Evolutionary conservation across 1,140 invertebrate genomes (phyloP).

Genomic region (Bombus pyrosoma): DNA sequence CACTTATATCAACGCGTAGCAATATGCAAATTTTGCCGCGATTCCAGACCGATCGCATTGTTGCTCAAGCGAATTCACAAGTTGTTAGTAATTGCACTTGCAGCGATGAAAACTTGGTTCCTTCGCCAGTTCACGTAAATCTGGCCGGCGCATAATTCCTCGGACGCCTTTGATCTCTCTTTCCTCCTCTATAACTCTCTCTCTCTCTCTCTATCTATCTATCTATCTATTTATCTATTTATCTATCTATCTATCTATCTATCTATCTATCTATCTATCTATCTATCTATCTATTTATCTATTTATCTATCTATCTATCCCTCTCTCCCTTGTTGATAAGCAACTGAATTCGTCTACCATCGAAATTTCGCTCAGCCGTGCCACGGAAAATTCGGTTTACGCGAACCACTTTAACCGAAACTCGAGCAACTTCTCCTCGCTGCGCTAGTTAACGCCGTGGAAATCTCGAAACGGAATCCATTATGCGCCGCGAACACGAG

Average conservation of each 20-base stretch:
- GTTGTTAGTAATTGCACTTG: neutral
- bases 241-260: too few relatives aligned
- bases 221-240: too few relatives aligned
- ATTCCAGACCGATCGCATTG: neutral
- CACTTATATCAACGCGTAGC: neutral
- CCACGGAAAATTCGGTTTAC: slow-evolving; percentile 15
- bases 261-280: neutral
- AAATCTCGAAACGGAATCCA: slow-evolving; percentile 36
- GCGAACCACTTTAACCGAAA: slow-evolving; percentile 21
- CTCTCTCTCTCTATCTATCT: too few relatives aligned
- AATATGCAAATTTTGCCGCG: neutral
- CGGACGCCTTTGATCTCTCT: slow-evolving; percentile 1
- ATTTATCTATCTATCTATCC: neutral
- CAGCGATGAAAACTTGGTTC: neutral
- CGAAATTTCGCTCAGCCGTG: neutral
- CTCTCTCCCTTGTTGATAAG: neutral
- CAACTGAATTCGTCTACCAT: neutral
- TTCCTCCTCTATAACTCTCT: too few relatives aligned
- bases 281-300: too few relatives aligned
- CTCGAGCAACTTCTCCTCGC: slow-evolving; percentile 12
- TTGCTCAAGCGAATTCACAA: neutral
- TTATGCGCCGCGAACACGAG: slow-evolving; percentile 11
- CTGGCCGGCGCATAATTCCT: neutral
- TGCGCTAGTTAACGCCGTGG: slow-evolving; percentile 15
- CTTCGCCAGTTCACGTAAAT: neutral